These are phyloP conservation scores for Orthosia incerta DNA, from an alignment of 2,888 invertebrate species.

Conservation along the genomic window DNA sequence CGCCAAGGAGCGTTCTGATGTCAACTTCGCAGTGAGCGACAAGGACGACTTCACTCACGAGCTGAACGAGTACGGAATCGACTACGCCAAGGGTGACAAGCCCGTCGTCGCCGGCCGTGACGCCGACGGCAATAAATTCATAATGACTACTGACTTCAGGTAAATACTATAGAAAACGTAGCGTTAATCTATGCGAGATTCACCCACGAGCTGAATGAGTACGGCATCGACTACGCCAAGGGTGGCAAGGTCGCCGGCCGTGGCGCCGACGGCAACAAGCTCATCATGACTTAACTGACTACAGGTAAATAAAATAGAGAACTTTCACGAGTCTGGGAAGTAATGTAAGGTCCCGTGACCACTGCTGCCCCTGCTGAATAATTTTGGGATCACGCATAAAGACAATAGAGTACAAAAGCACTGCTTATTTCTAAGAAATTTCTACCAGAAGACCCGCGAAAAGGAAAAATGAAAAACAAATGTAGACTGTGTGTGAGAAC, in stretches of 20 bases:
- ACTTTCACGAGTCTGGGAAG: too few species aligned
- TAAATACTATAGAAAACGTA: slow-evolving; percentile 74
- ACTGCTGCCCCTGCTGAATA: too few species aligned
- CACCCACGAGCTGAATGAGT: slow-evolving; percentile 98
- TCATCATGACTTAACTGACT: slow-evolving; percentile 95
- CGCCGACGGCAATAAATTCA: slow-evolving; percentile 96
- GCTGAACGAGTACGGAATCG: slow-evolving; percentile 97
- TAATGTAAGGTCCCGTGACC: too few species aligned
- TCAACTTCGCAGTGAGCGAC: slow-evolving; percentile 97
- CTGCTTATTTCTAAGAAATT: too few species aligned
- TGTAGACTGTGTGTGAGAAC: too few species aligned
- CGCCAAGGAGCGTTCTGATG: slow-evolving; percentile 93
- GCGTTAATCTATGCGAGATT: slow-evolving; percentile 74
- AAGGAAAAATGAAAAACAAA: too few species aligned
- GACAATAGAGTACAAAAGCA: too few species aligned
- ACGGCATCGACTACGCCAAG: slow-evolving; percentile 96
- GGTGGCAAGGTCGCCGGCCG: slow-evolving; percentile 97
- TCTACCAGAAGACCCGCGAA: too few species aligned
- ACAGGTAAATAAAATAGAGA: slow-evolving; percentile 92
- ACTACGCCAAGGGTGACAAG: slow-evolving; percentile 96
- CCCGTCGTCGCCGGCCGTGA: slow-evolving; percentile 97
- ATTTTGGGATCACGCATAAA: too few species aligned
- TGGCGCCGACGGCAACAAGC: slow-evolving; percentile 96
- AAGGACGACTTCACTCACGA: slow-evolving; percentile 98
- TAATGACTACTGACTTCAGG: slow-evolving; percentile 97